Evolutionary conservation across 1,140 invertebrate genomes (phyloP), one percentile per base, ranked within the genome.

Genomic region (Bursaphelenchus mucronatus): DNA sequence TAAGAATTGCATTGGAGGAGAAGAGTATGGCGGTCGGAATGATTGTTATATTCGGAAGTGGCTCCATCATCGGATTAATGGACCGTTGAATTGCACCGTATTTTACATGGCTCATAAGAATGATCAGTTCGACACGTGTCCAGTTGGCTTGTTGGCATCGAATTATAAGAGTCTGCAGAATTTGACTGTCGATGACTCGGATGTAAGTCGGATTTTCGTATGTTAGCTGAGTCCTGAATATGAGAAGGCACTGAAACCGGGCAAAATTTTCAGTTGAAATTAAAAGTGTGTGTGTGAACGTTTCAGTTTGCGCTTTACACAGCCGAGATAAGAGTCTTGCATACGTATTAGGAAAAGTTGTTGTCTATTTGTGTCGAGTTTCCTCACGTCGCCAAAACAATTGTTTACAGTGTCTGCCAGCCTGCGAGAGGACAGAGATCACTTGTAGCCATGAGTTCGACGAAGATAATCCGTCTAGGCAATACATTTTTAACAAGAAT

Each of bases 21-120:
- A 59, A 3, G 57, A 59, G 7, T 44, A 39, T n/a, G 40, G 57
- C 11, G 57, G 57, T 3, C 57, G 57, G 11, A 44, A 39, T n/a
- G 57, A 39, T 9, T 59, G 57, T 39, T 59, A 59, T 9, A n/a
- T 59, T 13, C 13, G 57, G 1, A 30, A 43, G 52, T 59, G 57
- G 57, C 41, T 59, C 3, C 57, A 59, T 44, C 11, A 39, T 13
- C 57, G 57, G 10, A n/a, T 59, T 11, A 39, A 2, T 17, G 57
- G 45, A 39, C 57, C 57, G 57, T 4, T 15, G 11, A 59, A 59
- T 39, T 59, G 57, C 39, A 59, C 57, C 30, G 40, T 39, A 44
- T 59, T 59, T 7, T 59, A 59, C 40, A 39, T 59, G 19, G 40
- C 41, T 39, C 45, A 59, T 39, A 13, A 44, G 21, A 39, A 39